Evolutionary conservation across 2,888 invertebrate genomes (phyloP).

Genomic region (Heliconius charithonia): DNA sequence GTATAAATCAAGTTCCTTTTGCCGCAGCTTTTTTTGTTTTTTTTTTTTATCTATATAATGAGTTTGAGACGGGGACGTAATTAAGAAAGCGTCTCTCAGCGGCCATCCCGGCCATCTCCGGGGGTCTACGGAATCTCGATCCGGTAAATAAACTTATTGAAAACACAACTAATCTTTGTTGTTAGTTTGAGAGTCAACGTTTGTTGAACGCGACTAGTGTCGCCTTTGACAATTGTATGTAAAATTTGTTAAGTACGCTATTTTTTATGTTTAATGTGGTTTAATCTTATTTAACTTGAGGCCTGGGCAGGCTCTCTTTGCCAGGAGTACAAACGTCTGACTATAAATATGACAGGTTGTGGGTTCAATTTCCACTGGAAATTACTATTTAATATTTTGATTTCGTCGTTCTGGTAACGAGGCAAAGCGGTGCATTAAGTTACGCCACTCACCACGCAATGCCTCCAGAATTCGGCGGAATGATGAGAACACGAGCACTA

Average conservation of each 20-base stretch:
- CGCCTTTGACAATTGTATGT: neutral
- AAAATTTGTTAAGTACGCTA: neutral
- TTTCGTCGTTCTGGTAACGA: too few species aligned
- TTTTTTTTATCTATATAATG: constrained; percentile 36
- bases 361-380: neutral
- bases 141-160: constrained; percentile 30
- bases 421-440: too few species aligned
- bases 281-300: too few species aligned
- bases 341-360: neutral
- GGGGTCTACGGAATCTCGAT: constrained; percentile 27
- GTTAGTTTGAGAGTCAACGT: constrained; percentile 9
- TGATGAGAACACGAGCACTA: too few species aligned
- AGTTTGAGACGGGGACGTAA: constrained; percentile 38
- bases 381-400: too few species aligned
- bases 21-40: constrained; percentile 31
- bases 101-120: constrained; percentile 28
- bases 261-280: too few species aligned
- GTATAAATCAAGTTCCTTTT: constrained; percentile 21
- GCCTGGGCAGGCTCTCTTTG: too few species aligned
- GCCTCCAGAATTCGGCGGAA: too few species aligned
- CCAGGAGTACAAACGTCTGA: neutral
- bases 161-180: constrained; percentile 30
- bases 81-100: constrained; percentile 32
- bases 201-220: neutral
- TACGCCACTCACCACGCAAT: too few species aligned